A percentile compares a stretch with the other conserved stretches of the same genome.
These are phyloP conservation scores for Ptychoptera albimana DNA, from an alignment of 2,888 invertebrate genomes.

Conservation along the genomic window DNA sequence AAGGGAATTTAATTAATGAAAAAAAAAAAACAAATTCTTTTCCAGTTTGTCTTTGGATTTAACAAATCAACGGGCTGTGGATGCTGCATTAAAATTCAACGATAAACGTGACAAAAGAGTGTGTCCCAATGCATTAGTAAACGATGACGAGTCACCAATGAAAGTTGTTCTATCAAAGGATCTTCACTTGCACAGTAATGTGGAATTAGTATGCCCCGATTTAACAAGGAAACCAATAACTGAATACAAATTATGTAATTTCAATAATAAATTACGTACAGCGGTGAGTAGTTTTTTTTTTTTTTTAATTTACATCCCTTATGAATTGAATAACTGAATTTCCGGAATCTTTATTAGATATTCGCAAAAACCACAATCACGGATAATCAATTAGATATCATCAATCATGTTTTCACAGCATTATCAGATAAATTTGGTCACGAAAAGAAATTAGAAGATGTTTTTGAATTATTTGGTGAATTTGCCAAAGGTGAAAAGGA, in stretches of 20 bases:
- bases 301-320: slow-evolving; percentile 11
- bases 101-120: slow-evolving; percentile 20
- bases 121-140: slow-evolving; percentile 15
- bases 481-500: slow-evolving; percentile 20
- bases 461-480: slow-evolving; percentile 26
- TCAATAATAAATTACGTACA: slow-evolving; percentile 23
- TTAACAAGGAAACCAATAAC: slow-evolving; percentile 22
- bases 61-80: slow-evolving; percentile 18
- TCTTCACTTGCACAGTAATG: slow-evolving; percentile 21
- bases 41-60: slow-evolving; percentile 16
- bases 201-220: slow-evolving; percentile 23
- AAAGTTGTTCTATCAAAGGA: slow-evolving; percentile 21
- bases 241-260: slow-evolving; percentile 22
- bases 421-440: slow-evolving; percentile 25
- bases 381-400: slow-evolving; percentile 23
- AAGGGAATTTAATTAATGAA: neutral
- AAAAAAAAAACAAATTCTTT: neutral
- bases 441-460: slow-evolving; percentile 21
- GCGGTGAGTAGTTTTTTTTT: slow-evolving; percentile 14
- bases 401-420: slow-evolving; percentile 23
- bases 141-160: slow-evolving; percentile 16
- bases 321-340: slow-evolving; percentile 11
- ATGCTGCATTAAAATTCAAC: slow-evolving; percentile 24
- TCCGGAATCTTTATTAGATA: neutral
- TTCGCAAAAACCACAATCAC: slow-evolving; percentile 9